Conservation (phyloP, 37 sponge, comb jelly and placozoan species). For the Petrosia ficiformis region DNA sequence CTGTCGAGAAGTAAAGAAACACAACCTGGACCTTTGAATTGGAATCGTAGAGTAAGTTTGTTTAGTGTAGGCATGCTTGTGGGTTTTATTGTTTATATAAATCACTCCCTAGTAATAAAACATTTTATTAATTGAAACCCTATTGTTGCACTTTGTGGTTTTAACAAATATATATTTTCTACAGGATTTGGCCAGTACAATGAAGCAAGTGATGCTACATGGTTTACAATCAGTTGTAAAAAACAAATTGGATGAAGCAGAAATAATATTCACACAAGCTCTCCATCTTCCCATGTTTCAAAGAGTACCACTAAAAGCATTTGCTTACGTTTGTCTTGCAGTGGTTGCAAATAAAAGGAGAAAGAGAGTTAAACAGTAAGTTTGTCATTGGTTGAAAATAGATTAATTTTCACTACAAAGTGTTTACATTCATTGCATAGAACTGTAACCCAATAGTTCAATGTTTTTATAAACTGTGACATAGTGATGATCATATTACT, state of each 20-base stretch:
- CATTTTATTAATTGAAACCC: neutral
- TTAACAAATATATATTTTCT: neutral
- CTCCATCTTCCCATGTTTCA: constrained; percentile 65
- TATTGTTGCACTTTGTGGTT: neutral
- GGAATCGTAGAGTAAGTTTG: neutral
- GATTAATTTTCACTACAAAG: neutral
- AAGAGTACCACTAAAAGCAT: constrained; percentile 49
- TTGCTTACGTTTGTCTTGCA: constrained; percentile 62
- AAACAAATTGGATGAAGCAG: constrained; percentile 47
- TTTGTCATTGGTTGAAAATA: neutral
- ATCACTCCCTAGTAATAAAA: neutral
- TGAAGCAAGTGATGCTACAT: constrained; percentile 55
- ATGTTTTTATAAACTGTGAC: too few relatives aligned
- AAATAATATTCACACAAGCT: constrained; percentile 67
- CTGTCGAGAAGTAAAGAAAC: neutral
- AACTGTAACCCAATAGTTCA: too few relatives aligned
- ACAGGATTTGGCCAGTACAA: neutral
- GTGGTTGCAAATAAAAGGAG: constrained; percentile 47
- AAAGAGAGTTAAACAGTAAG: constrained; percentile 30
- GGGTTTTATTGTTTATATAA: too few relatives aligned
- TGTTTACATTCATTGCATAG: too few relatives aligned
- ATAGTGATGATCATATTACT: neutral
- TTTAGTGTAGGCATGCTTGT: neutral
- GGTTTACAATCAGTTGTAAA: constrained; percentile 61
- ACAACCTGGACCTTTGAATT: neutral